Conservation (phyloP, 2,113 vertebrate species). For the Daphoenositta chrysoptera region DNA sequence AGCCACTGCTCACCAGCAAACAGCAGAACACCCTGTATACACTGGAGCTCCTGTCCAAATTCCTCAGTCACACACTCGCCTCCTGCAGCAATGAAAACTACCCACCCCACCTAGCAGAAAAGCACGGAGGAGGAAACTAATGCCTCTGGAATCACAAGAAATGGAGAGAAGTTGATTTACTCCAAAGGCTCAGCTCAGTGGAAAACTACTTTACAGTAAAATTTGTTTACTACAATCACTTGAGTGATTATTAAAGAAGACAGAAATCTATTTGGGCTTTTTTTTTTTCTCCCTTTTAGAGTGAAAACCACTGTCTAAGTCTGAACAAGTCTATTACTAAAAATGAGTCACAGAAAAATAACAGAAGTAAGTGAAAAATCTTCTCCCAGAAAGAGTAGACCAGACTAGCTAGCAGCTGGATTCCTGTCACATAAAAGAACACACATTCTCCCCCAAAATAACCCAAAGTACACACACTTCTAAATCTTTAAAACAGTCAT, state of each 20-base stretch:
- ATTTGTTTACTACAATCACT: neutral
- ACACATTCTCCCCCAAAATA: neutral
- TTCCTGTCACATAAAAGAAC: neutral
- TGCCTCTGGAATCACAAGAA: neutral
- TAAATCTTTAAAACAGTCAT: neutral
- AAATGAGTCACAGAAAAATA: neutral
- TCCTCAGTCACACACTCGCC: neutral
- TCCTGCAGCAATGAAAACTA: neutral
- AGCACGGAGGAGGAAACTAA: neutral
- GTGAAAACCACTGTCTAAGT: neutral
- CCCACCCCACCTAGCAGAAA: neutral
- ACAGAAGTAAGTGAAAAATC: neutral
- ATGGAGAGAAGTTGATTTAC: neutral
- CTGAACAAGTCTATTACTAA: neutral
- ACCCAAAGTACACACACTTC: neutral
- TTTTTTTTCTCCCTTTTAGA: neutral
- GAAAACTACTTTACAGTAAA: neutral
- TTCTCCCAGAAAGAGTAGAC: neutral
- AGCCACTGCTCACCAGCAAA: neutral
- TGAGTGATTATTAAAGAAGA: neutral
- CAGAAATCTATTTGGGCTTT: neutral
- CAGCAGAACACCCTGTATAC: neutral
- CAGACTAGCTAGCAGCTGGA: neutral
- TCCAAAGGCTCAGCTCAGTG: neutral
- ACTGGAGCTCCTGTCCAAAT: neutral